phyloP scores from a whole-genome alignment of 2,113 vertebrate species.

The Pardalotus punctatus region DNA sequence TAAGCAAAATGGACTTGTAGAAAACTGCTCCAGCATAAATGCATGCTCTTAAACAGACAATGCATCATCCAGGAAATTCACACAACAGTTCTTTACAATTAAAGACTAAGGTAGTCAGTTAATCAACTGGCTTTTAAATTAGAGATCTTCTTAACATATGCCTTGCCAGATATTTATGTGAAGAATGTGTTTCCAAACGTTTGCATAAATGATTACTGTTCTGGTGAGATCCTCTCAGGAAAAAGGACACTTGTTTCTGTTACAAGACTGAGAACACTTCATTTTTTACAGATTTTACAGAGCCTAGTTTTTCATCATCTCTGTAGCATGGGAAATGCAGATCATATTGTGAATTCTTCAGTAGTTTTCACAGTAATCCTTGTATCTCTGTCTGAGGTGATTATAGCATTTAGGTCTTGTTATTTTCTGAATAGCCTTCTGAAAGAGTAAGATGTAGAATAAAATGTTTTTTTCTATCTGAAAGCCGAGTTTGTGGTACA shows the following conservation, averaged over 20 bases:
- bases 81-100: not conserved
- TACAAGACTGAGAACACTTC: not conserved
- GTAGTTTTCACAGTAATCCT: not conserved
- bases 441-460: not conserved
- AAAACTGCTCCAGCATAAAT: not conserved
- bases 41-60: not conserved
- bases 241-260: not conserved
- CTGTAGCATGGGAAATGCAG: not conserved
- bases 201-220: not conserved
- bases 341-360: not conserved
- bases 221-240: not conserved
- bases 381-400: not conserved
- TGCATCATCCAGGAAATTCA: not conserved
- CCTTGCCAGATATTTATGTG: not conserved
- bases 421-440: not conserved
- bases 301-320: not conserved
- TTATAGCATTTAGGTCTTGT: not conserved
- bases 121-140: not conserved
- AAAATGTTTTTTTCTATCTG: not conserved
- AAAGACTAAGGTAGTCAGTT: not conserved
- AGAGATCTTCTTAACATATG: not conserved
- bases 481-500: not conserved
- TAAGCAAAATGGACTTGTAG: not conserved
- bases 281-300: not conserved
- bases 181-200: not conserved